These are phyloP conservation scores for Melangyna quadrimaculata DNA, from an alignment of 2,888 invertebrate genomes.

Conservation along the genomic window DNA sequence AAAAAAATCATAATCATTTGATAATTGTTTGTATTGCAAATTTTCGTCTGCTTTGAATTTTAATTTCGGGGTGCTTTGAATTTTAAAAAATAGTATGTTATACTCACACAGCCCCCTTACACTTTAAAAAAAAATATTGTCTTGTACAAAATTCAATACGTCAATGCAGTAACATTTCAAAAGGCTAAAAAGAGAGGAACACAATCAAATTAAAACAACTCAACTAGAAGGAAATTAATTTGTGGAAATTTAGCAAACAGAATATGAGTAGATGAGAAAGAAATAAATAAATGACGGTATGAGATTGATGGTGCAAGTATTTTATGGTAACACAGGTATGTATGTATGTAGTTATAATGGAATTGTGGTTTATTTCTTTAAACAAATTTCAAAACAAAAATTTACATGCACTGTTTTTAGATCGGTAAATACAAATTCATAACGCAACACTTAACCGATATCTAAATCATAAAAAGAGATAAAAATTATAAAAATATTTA, in stretches of 20 bases:
- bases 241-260: background rate
- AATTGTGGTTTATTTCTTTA: background rate
- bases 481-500: background rate
- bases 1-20: too few species aligned
- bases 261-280: background rate
- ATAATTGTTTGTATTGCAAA: too few species aligned
- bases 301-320: background rate
- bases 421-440: background rate
- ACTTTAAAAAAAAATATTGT: too few species aligned
- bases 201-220: conserved; percentile 11
- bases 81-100: too few species aligned
- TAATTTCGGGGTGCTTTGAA: too few species aligned
- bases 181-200: background rate
- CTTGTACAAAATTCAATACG: too few species aligned
- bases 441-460: conserved; percentile 41
- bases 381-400: conserved; percentile 11
- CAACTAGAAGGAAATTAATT: background rate
- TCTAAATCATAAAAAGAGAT: conserved; percentile 7
- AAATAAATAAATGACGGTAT: background rate
- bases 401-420: conserved; percentile 28
- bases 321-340: conserved; percentile 1
- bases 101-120: too few species aligned
- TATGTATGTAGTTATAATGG: background rate
- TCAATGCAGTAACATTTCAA: too few species aligned
- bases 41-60: too few species aligned